A percentile compares a stretch with the other conserved stretches of the same genome.
phyloP scores from a whole-genome alignment of 30 jellyfish, hydroid and myxozoan species.

The Aurelia sp. region DNA sequence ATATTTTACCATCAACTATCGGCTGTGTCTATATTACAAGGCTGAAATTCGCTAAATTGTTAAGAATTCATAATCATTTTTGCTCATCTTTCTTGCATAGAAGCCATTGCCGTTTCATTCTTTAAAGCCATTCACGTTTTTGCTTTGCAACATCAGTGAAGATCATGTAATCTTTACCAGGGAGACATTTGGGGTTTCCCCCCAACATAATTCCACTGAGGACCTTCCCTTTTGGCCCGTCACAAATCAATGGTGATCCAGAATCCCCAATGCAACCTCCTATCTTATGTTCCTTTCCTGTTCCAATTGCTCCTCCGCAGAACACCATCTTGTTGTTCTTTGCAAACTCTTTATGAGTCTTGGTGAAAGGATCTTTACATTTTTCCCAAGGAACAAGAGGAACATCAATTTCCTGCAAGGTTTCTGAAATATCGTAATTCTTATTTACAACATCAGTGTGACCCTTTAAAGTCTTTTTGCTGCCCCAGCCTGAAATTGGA shows the following conservation, averaged over 20 bases:
- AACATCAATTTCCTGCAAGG: constrained; percentile 48
- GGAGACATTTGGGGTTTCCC: constrained; percentile 62
- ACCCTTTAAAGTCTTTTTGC: not conserved
- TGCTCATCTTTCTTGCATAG: no score
- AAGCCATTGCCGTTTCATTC: no score
- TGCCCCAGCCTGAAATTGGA: constrained; percentile 68
- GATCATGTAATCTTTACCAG: constrained; percentile 44
- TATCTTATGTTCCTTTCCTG: not conserved
- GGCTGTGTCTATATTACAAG: no score
- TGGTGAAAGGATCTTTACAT: constrained; percentile 35
- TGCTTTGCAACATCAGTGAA: constrained; percentile 30
- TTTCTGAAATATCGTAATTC: constrained; percentile 23
- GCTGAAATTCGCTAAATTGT: no score
- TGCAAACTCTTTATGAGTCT: constrained; percentile 48
- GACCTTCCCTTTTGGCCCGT: constrained; percentile 13
- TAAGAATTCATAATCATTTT: no score
- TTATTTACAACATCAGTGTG: not conserved
- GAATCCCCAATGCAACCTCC: constrained; percentile 76
- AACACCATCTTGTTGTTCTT: constrained; percentile 16
- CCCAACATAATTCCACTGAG: constrained; percentile 47
- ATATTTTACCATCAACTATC: no score
- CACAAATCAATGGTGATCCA: constrained; percentile 64
- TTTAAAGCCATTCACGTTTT: no score
- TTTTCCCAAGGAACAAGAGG: constrained; percentile 51
- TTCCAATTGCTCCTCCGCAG: constrained; percentile 53